These are phyloP conservation scores for Mesorhabditis spiculigera DNA, from an alignment of 2,888 invertebrate species.

Conservation along the genomic window DNA sequence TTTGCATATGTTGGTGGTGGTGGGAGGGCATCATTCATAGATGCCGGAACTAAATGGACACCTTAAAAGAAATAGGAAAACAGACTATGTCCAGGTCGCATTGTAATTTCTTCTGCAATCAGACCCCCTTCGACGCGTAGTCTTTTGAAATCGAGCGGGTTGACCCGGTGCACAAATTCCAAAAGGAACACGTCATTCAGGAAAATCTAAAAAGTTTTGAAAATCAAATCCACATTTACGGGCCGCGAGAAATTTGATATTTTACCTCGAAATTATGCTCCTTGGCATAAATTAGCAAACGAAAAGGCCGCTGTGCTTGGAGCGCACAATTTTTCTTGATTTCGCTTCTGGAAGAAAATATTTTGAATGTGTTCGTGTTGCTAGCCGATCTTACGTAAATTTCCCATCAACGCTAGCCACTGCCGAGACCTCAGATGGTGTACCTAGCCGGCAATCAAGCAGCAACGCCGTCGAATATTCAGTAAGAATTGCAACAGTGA, in stretches of 20 bases:
- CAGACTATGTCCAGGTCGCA: not conserved
- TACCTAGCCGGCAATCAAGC: slow-evolving; percentile 2
- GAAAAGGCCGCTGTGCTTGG: not conserved
- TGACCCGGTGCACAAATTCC: slow-evolving; percentile 3
- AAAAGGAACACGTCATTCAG: not conserved
- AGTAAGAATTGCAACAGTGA: not conserved
- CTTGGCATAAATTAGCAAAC: not conserved
- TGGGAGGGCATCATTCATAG: not conserved
- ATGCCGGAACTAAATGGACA: not conserved
- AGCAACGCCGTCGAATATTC: slow-evolving; percentile 2
- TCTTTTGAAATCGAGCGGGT: slow-evolving; percentile 3
- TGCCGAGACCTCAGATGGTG: not conserved
- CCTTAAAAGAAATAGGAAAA: too few species aligned
- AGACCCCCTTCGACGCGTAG: not conserved
- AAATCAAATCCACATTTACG: not conserved
- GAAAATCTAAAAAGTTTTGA: not conserved
- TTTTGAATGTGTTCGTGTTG: not conserved
- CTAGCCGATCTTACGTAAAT: not conserved
- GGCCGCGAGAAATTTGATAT: not conserved
- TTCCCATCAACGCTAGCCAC: slow-evolving; percentile 5
- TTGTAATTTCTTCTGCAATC: not conserved
- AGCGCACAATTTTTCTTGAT: not conserved
- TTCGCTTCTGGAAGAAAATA: not conserved
- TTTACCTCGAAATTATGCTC: slow-evolving; percentile 4
- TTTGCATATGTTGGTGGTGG: not conserved